Conservation (phyloP, 2,888 invertebrate species). For the Tetragnatha montana region DNA sequence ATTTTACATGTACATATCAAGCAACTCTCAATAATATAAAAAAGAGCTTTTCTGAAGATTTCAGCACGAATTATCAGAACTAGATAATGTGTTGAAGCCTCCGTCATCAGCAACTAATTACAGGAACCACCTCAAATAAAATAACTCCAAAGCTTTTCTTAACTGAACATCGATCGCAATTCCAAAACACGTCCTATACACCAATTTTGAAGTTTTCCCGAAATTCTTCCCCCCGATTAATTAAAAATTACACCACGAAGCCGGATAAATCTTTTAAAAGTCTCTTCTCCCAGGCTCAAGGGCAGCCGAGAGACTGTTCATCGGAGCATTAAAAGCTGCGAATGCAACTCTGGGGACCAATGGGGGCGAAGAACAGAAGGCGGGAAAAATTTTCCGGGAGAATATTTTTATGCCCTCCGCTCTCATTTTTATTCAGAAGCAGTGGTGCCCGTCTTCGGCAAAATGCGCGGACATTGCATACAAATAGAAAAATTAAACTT, state of each 20-base stretch:
- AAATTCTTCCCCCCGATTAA: neutral
- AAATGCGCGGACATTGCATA: conserved; percentile 40
- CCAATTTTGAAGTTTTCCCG: neutral
- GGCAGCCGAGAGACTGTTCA: neutral
- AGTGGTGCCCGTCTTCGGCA: neutral
- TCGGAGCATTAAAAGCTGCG: neutral
- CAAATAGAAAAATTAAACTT: conserved; percentile 52
- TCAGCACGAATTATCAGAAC: too few species aligned
- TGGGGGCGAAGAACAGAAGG: neutral
- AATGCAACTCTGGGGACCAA: conserved; percentile 14
- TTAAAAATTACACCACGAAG: neutral
- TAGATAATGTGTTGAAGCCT: too few species aligned
- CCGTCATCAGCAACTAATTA: too few species aligned
- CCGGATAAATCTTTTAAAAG: neutral
- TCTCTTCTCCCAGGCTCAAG: neutral
- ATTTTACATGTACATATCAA: too few species aligned
- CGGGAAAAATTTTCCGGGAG: neutral
- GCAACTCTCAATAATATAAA: too few species aligned
- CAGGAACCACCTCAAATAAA: too few species aligned
- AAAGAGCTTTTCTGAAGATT: too few species aligned
- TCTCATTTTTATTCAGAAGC: conserved; percentile 44
- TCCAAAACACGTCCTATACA: neutral
- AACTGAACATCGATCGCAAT: neutral
- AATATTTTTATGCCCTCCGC: neutral
- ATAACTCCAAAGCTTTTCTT: neutral